These are phyloP conservation scores for Ectemnius lituratus DNA, from an alignment of 2,888 invertebrate species.

Conservation along the genomic window DNA sequence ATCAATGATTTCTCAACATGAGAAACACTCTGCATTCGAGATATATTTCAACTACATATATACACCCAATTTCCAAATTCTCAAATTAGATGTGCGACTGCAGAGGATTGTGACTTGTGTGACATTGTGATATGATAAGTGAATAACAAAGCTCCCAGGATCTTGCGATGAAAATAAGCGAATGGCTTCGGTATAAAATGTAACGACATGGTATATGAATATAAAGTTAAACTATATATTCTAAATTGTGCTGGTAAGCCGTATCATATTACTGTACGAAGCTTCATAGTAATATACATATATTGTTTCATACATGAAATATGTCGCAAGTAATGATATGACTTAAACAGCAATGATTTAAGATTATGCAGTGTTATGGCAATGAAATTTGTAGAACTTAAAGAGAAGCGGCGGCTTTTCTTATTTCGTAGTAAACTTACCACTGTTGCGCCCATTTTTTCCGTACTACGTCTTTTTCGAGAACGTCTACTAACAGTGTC, in stretches of 20 bases:
- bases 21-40: constrained; percentile 26
- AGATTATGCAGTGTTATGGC: neutral
- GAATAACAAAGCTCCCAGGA: constrained; percentile 27
- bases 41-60: neutral
- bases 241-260: too few species aligned
- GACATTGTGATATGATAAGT: constrained; percentile 19
- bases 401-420: too few species aligned
- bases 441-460: constrained; percentile 82
- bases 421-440: constrained; percentile 75
- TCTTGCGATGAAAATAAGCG: constrained; percentile 20
- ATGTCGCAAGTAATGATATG: too few species aligned
- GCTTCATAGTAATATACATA: too few species aligned
- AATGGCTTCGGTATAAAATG: neutral
- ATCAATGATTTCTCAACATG: constrained; percentile 2
- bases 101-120: constrained; percentile 20
- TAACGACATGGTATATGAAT: neutral
- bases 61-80: neutral
- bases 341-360: neutral
- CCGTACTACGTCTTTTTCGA: constrained; percentile 82
- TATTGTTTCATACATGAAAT: too few species aligned
- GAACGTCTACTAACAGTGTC: constrained; percentile 78
- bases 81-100: neutral
- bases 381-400: neutral
- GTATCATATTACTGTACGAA: too few species aligned
- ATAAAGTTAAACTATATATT: too few species aligned